These are phyloP conservation scores for Sturmia bella DNA, from an alignment of 2,888 invertebrate genomes.

Conservation along the genomic window DNA sequence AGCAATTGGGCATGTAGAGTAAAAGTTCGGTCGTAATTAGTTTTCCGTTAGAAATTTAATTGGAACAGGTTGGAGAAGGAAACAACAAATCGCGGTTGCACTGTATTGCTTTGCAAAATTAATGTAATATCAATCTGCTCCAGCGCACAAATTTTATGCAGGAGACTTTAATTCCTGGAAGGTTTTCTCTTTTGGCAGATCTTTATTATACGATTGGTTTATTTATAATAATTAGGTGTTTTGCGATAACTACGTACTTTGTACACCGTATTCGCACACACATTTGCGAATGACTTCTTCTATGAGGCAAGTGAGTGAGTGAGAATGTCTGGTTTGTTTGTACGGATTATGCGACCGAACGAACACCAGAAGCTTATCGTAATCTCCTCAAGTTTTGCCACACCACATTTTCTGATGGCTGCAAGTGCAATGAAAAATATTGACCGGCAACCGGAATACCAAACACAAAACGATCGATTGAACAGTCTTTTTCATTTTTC, in stretches of 20 bases:
- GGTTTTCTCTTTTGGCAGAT: constrained; percentile 73
- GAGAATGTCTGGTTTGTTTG: constrained; percentile 32
- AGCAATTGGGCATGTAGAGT: too few relatives aligned
- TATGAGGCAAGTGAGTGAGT: constrained; percentile 16
- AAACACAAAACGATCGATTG: constrained; percentile 26
- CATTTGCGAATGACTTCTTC: constrained; percentile 8
- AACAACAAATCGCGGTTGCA: too few relatives aligned
- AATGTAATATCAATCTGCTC: not conserved
- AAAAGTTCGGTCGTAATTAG: too few relatives aligned
- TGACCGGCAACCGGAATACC: constrained; percentile 32
- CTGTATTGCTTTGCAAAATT: constrained; percentile 4
- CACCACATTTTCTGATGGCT: constrained; percentile 66
- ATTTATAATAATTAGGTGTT: constrained; percentile 81
- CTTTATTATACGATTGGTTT: constrained; percentile 81
- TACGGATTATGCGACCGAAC: constrained; percentile 69
- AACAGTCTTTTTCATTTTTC: not conserved
- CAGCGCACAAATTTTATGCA: constrained; percentile 7
- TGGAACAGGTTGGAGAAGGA: too few relatives aligned
- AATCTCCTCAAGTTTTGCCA: constrained; percentile 70
- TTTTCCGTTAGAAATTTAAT: too few relatives aligned
- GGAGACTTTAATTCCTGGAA: constrained; percentile 63
- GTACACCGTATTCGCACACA: not conserved
- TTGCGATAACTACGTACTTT: constrained; percentile 69
- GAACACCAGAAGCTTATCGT: constrained; percentile 77
- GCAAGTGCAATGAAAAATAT: constrained; percentile 65